Evolutionary conservation across 2,888 invertebrate species (phyloP).

Genomic region (Drosophila dives): DNA sequence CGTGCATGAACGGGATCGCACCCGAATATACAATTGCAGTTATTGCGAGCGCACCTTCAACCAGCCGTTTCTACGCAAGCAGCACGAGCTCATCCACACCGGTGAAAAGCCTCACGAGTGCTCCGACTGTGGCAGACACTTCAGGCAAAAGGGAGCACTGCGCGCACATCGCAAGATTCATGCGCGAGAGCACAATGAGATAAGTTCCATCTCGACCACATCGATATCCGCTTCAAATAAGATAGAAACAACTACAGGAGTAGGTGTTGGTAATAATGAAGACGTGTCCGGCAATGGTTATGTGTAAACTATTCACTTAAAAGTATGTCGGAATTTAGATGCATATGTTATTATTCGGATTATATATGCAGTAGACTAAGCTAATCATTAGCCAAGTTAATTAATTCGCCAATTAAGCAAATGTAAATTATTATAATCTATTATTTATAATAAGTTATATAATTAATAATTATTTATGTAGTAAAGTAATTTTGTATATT

Average conservation of each 20-base stretch:
- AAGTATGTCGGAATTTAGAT: not conserved
- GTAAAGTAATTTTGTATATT: not conserved
- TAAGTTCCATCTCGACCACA: not conserved
- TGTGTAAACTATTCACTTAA: not conserved
- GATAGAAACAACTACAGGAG: not conserved
- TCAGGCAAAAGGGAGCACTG: constrained; percentile 79
- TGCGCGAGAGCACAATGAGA: constrained; percentile 29
- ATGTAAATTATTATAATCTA: constrained; percentile 3
- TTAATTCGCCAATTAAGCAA: not conserved
- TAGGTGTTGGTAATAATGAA: not conserved
- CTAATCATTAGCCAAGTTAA: not conserved
- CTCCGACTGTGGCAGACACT: constrained; percentile 73
- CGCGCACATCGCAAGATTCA: constrained; percentile 81
- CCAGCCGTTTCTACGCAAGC: constrained; percentile 78
- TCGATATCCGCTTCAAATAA: not conserved
- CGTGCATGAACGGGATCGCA: constrained; percentile 79
- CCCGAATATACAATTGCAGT: constrained; percentile 73
- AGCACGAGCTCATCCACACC: constrained; percentile 83
- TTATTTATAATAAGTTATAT: not conserved
- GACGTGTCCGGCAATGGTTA: not conserved
- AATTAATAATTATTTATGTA: not conserved
- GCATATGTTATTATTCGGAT: not conserved
- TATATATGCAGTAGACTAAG: not conserved
- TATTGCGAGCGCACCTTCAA: constrained; percentile 80
- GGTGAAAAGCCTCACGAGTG: constrained; percentile 83